Base-by-base conservation (phyloP, 2,888 invertebrate species). In the Oeneis ivallda region DNA sequence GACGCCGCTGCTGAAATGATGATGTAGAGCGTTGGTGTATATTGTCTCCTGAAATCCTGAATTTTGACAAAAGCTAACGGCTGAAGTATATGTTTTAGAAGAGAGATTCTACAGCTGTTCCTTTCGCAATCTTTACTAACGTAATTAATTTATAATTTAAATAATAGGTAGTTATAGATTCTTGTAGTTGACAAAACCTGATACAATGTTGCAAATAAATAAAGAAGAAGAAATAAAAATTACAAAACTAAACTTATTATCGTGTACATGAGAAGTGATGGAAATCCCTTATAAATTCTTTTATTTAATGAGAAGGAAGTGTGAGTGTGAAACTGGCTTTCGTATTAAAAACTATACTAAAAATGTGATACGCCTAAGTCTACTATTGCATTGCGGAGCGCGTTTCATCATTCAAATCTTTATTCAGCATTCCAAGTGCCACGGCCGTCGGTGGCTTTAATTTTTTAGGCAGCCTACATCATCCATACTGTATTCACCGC, bases 361-460 rank as follows among this genome's bases (percentile, higher is more conserved):
- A 58, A 58, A 82, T 84, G 83, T 85, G 84, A 84, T 83, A 79
- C 77, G 74, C 73, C 80, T 82, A 83, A 85, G 83, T 83, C 84
- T n/a, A 77, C 74, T 79, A 81, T 83, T 78, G 72, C 71, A 79
- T 85, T 82, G 82, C 81, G 74, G 74, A 78, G 81, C 80, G 75
- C 83, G 85, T 82, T 81, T 78, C 78, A 74, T 78, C 79, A 84
- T 86, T 81, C 82, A 89, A 87, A 88, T 85, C 85, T 85, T 86
- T 83, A 86, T 83, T 89, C 85, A 85, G 84, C 83, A 88, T 89
- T 86, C 86, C 84, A 81, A 85, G 84, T 85, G 81, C 75, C 79
- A 82, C 75, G 81, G 81, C 75, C 80, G 83, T 76, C 81, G 79
- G 78, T 80, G 79, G 79, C 81, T 86, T 89, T 85, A 87, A 85